Conservation (phyloP, 1,140 invertebrate genomes). For the Apolygus lucorum region DNA sequence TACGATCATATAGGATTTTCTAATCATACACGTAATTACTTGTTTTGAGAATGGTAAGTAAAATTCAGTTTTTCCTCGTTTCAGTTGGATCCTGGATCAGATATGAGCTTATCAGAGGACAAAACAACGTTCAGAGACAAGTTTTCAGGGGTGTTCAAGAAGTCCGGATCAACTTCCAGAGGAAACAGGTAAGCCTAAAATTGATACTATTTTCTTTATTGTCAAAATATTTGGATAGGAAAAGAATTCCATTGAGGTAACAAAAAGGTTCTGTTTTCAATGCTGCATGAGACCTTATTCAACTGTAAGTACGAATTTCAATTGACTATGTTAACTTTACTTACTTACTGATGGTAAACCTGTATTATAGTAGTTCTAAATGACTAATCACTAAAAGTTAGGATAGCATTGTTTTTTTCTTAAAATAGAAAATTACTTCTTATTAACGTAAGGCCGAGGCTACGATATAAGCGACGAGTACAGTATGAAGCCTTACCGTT, state of each 20-base stretch:
- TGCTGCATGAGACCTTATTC: slow-evolving; percentile 22
- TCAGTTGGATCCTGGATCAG: slow-evolving; percentile 64
- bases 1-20: too few species aligned
- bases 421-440: too few species aligned
- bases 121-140: slow-evolving; percentile 62
- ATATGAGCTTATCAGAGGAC: slow-evolving; percentile 51
- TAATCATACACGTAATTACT: too few species aligned
- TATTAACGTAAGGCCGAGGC: too few species aligned
- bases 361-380: too few species aligned
- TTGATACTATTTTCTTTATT: slow-evolving; percentile 8
- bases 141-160: slow-evolving; percentile 72
- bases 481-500: too few species aligned
- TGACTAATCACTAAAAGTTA: too few species aligned
- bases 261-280: slow-evolving; percentile 25
- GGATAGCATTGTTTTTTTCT: too few species aligned
- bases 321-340: too few species aligned
- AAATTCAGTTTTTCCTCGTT: not conserved
- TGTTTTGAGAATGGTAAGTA: not conserved
- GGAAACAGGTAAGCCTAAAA: slow-evolving; percentile 51
- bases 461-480: too few species aligned
- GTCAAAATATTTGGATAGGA: not conserved
- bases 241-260: slow-evolving; percentile 3
- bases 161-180: slow-evolving; percentile 51
- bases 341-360: too few species aligned
- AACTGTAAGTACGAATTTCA: not conserved